Percentiles rank a stretch among this genome's conserved stretches.
Conservation (phyloP, 2,113 vertebrate genomes). For the Prionailurus viverrinus region DNA sequence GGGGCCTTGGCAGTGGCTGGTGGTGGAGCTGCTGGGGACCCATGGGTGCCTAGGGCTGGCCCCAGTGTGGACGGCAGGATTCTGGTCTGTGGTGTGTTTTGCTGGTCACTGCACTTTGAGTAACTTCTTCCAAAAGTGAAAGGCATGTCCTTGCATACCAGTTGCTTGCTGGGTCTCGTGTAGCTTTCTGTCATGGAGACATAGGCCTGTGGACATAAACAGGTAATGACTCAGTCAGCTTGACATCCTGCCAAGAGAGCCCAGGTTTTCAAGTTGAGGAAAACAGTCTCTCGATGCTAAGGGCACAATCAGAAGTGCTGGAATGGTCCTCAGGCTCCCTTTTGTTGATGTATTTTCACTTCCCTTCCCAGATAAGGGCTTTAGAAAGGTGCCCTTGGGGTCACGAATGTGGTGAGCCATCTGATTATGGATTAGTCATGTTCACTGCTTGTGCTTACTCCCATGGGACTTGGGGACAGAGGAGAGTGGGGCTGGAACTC, state of each 20-base stretch:
- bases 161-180: background rate
- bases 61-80: fast-evolving
- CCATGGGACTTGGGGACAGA: fast-evolving
- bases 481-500: fast-evolving
- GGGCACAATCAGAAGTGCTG: constrained; percentile 8
- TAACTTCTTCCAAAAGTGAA: constrained; percentile 52
- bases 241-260: constrained; percentile 72
- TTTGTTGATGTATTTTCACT: constrained; percentile 48
- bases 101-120: background rate
- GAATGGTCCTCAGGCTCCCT: constrained; percentile 25
- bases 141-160: background rate
- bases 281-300: constrained; percentile 24
- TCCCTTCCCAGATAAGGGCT: constrained; percentile 75
- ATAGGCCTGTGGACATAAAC: constrained; percentile 41
- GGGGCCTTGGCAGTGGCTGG: background rate
- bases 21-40: no score
- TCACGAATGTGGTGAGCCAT: background rate
- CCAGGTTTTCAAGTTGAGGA: constrained; percentile 53
- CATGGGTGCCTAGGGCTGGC: background rate
- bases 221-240: constrained; percentile 82
- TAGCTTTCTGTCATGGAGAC: constrained; percentile 35
- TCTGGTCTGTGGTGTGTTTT: background rate
- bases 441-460: background rate
- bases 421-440: background rate
- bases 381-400: constrained; percentile 26